Evolutionary conservation across 2,888 invertebrate species (phyloP).

Genomic region (Melanophora roralis): DNA sequence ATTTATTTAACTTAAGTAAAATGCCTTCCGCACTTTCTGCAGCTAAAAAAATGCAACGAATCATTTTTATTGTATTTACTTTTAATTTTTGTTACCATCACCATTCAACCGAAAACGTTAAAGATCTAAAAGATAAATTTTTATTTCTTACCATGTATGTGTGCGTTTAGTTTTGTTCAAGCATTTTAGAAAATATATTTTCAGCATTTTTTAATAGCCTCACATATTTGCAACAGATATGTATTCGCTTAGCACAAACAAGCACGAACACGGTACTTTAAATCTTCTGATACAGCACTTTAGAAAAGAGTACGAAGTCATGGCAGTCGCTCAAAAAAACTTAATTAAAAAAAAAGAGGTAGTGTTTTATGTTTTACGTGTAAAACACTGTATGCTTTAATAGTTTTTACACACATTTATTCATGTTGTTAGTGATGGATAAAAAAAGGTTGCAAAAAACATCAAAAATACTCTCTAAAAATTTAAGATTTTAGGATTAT

Average conservation of each 20-base stretch:
- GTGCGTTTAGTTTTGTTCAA: constrained; percentile 15
- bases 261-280: constrained; percentile 20
- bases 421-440: too few relatives aligned
- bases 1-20: too few relatives aligned
- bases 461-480: too few relatives aligned
- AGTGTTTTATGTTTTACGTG: constrained; percentile 40
- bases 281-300: constrained; percentile 53
- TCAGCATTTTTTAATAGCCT: constrained; percentile 10
- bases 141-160: constrained; percentile 1
- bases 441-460: too few relatives aligned
- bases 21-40: too few relatives aligned
- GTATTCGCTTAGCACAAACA: too few relatives aligned
- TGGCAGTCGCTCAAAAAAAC: neutral
- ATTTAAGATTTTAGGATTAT: too few relatives aligned
- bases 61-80: constrained; percentile 8
- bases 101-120: constrained; percentile 34
- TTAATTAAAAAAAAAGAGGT: constrained; percentile 6
- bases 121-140: constrained; percentile 29
- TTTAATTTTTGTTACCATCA: constrained; percentile 28
- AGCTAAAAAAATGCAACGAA: constrained; percentile 20
- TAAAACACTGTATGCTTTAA: constrained; percentile 5
- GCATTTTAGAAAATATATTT: constrained; percentile 18
- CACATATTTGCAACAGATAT: constrained; percentile 12
- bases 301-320: constrained; percentile 24
- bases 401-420: too few relatives aligned